Evolutionary conservation across 2,113 vertebrate species (phyloP), one percentile per base, ranked within the genome.

Genomic region (Lasiurus borealis): DNA sequence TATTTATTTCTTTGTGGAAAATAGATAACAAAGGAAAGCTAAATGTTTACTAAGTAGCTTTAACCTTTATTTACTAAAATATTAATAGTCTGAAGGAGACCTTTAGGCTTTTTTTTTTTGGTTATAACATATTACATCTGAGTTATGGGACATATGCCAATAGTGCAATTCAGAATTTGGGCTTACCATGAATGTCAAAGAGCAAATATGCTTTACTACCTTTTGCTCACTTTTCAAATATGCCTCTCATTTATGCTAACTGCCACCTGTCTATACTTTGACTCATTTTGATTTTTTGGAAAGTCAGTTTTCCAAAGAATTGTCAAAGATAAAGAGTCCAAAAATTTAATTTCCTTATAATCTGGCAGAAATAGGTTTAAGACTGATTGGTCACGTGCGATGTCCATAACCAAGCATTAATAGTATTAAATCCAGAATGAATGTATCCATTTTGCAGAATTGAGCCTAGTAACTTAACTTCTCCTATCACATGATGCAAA

Each of bases 271-370:
- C 36, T 88, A 11, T 78, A 69, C 40, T 88, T 93, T 64, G 25
- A 85, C 8, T 68, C n/a, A 46, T 57, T 90, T 73, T n/a, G 25
- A 23, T 12, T 75, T 11, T 59, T 16, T 85, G 13, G 23, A 84
- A 80, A 89, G 69, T 80, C 44, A 64, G 8, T 88, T 87, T 88
- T 83, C 19, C 31, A 82, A 83, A 31, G 48, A 82, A 73, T 88
- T 76, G 3, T 8, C 80, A 91, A 19, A 52, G 48, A 93, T 81
- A 77, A n/a, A 69, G 10, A 11, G 44, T 73, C 71, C 84, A 8
- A 68, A 85, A 92, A 78, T 66, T 76, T n/a, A 93, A 27, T 76
- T 91, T 85, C 10, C 13, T 69, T 92, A 89, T 69, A 90, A 76
- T 69, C 50, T 93, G 84, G 29, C 48, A 71, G 73, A 94, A 90